Percentiles rank a stretch among this genome's conserved stretches.
Evolutionary conservation across 2,797 vertebrate genomes (phyloP).

Genomic region (Thalassophryne amazonica): DNA sequence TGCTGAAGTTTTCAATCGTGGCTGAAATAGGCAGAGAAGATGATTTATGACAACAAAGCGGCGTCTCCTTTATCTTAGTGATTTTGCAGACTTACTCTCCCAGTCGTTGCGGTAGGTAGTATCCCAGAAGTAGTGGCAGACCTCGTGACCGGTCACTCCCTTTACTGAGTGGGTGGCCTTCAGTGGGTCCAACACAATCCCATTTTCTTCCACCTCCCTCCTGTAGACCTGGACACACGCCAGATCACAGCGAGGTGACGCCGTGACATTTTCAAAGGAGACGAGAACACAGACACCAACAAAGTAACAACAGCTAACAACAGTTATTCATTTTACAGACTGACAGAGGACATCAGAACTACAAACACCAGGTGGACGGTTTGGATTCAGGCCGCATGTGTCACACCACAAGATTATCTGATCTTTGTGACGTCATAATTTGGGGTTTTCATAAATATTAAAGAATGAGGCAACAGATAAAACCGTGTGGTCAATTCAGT

Average conservation of each 20-base stretch:
- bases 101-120: slow-evolving; percentile 94
- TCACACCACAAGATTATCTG: too few species aligned
- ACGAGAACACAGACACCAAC: too few species aligned
- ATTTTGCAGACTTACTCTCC: slow-evolving; percentile 86
- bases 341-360: too few species aligned
- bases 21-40: slow-evolving; percentile 70
- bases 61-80: background rate
- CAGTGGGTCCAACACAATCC: slow-evolving; percentile 93
- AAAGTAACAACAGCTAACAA: too few species aligned
- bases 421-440: too few species aligned
- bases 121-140: slow-evolving; percentile 97
- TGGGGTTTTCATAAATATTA: too few species aligned
- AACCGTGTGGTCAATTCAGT: too few species aligned
- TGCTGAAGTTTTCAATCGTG: slow-evolving; percentile 94
- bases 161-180: slow-evolving; percentile 96
- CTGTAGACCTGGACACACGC: slow-evolving; percentile 86
- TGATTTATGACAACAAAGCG: fast-evolving
- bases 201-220: slow-evolving; percentile 96
- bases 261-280: background rate
- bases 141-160: slow-evolving; percentile 94
- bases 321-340: too few species aligned
- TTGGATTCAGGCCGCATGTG: too few species aligned
- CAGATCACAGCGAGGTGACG: too few species aligned
- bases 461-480: too few species aligned
- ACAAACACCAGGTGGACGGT: too few species aligned